A percentile compares a stretch with the other conserved stretches of the same genome.
Conservation (phyloP, 2,113 vertebrate species). For the Phrynocephalus versicolor region DNA sequence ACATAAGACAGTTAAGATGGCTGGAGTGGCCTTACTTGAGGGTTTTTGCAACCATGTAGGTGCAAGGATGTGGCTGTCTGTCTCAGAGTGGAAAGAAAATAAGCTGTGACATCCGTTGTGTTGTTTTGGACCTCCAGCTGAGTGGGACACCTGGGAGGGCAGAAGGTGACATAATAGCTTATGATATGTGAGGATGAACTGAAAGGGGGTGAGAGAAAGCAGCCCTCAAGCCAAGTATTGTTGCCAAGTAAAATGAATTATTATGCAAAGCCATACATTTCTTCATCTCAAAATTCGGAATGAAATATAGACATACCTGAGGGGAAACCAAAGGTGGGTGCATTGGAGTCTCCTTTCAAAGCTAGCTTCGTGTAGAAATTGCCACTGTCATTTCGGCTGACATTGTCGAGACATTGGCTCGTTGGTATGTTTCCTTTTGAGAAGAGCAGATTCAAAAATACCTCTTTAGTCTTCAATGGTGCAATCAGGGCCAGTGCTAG, state of each 20-base stretch:
- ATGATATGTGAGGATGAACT: slow-evolving; percentile 17
- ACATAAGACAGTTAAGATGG: background rate
- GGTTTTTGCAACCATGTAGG: slow-evolving; percentile 42
- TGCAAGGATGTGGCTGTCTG: slow-evolving; percentile 49
- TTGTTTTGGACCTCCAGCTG: background rate
- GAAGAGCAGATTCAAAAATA: background rate
- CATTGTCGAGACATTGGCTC: background rate
- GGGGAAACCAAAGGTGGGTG: background rate
- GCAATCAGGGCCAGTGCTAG: too few species aligned
- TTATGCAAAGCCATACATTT: background rate
- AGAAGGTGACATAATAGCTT: background rate
- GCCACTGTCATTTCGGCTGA: background rate
- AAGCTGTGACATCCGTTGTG: background rate
- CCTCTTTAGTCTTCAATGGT: too few species aligned
- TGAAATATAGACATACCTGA: background rate
- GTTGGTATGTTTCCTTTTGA: background rate
- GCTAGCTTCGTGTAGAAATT: background rate
- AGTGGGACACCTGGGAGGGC: slow-evolving; percentile 26
- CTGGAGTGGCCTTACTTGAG: slow-evolving; percentile 20
- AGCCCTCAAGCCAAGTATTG: background rate
- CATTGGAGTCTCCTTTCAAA: background rate
- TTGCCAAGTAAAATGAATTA: slow-evolving; percentile 25
- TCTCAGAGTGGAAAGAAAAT: slow-evolving; percentile 49
- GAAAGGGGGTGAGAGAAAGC: background rate
- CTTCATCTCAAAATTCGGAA: background rate